phyloP scores from a whole-genome alignment of 2,113 vertebrate species.

The Brachirus orientalis region DNA sequence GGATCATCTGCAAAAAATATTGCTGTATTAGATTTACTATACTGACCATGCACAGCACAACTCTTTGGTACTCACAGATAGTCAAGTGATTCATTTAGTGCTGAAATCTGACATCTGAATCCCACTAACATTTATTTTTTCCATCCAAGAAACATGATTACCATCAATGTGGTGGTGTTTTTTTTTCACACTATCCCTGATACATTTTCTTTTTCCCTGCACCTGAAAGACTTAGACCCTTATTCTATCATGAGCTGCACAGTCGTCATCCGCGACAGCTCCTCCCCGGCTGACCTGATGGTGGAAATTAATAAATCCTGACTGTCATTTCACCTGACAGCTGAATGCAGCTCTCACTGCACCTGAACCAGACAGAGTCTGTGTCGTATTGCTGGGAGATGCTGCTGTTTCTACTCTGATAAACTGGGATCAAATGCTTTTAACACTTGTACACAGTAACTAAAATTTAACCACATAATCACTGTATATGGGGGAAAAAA shows the following conservation, averaged over 20 bases:
- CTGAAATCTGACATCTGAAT: slow-evolving; percentile 5
- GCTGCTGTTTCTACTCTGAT: background rate
- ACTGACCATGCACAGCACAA: slow-evolving; percentile 24
- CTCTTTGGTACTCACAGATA: slow-evolving; percentile 48
- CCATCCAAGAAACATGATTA: slow-evolving; percentile 15
- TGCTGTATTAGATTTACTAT: slow-evolving; percentile 47
- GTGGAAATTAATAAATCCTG: slow-evolving; percentile 29
- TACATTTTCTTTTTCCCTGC: background rate
- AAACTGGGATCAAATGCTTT: slow-evolving; percentile 9
- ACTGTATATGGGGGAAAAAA: background rate
- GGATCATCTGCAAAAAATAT: slow-evolving; percentile 48
- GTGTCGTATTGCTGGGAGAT: slow-evolving; percentile 17
- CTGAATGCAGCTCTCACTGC: slow-evolving; percentile 10
- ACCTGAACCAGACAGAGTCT: slow-evolving; percentile 42
- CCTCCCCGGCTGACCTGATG: slow-evolving; percentile 7
- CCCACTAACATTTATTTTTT: slow-evolving; percentile 8
- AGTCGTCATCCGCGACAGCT: background rate
- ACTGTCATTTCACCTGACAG: slow-evolving; percentile 41
- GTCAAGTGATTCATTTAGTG: slow-evolving; percentile 3
- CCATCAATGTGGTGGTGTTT: slow-evolving; percentile 6
- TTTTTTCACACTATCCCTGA: background rate
- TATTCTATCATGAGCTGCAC: slow-evolving; percentile 20
- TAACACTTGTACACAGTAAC: background rate
- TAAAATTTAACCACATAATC: background rate
- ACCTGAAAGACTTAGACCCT: slow-evolving; percentile 1